Base-by-base conservation (phyloP, 2,113 vertebrate genomes). In the Eublepharis macularius region DNA sequence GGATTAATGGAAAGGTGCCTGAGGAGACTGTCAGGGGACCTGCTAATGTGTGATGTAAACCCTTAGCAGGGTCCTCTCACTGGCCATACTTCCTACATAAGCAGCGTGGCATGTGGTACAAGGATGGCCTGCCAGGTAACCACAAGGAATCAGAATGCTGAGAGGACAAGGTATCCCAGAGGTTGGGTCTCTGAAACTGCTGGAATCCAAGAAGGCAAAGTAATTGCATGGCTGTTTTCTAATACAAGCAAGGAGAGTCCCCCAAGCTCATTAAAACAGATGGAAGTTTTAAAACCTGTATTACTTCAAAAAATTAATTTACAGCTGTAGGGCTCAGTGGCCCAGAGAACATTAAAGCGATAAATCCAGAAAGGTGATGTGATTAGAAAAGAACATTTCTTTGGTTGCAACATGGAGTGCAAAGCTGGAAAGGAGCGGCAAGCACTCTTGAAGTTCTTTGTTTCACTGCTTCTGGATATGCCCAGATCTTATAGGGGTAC, bases 291-390 rank as follows among this genome's bases (percentile, higher is more conserved):
- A 92, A 94, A 94, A 92, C 90, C 92, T 94, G 93, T 92, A 94
- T 93, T 94, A 94, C 91, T 95, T 95, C 92, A 94, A 95, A 86
- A 95, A 95, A 95, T 92, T 95, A 94, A 94, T 95, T 95, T 94
- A 95, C 90, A 91, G 92, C 94, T 94, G 89, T 94, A 94, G 94
- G 94, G 92, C 93, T 94, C 85, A 86, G 86, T 92, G 93, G 92
- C 93, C 94, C 93, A 94, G 91, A 94, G 94, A 94, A 95, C 94
- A 94, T 93, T 95, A 94, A 95, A 95, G 92, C 88, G 92, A 94
- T 95, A 94, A 94, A 94, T 94, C 92, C 1, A 0, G 93, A 91
- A 94, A 94, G 94, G 91, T 95, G 94, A 89, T 92, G 88, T 88
- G 93, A 94, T 91, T 93, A 88, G 92, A 90, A 88, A 84, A 87